A percentile compares a stretch with the other conserved stretches of the same genome.
These are phyloP conservation scores for Felis chaus DNA, from an alignment of 2,113 vertebrate genomes.

Conservation along the genomic window DNA sequence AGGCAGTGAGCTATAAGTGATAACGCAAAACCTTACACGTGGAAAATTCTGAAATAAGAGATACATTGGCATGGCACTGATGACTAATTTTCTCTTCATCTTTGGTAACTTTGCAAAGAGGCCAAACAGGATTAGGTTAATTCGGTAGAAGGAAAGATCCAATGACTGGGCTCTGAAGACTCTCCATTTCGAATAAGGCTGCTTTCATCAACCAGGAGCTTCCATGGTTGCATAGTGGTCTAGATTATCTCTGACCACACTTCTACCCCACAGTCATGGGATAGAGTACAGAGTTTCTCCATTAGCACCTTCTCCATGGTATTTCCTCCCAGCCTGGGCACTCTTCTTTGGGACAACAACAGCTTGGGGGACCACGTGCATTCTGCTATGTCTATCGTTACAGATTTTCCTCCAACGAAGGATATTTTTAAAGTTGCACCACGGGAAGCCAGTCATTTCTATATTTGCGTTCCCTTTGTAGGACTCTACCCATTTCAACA, in stretches of 20 bases:
- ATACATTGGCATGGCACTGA: not conserved
- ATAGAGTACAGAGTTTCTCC: not conserved
- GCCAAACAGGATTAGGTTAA: not conserved
- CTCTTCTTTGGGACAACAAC: not conserved
- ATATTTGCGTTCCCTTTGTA: not conserved
- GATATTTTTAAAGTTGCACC: not conserved
- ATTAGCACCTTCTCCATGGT: not conserved
- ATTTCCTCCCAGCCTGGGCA: not conserved
- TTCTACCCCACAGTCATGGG: not conserved
- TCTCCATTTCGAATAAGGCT: not conserved
- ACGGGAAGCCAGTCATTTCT: not conserved
- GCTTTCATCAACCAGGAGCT: not conserved
- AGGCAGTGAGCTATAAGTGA: not conserved
- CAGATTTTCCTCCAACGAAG: not conserved
- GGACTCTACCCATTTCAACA: not conserved
- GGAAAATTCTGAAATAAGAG: not conserved
- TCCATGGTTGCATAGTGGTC: rapidly evolving
- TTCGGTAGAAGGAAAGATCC: not conserved
- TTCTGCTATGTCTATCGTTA: not conserved
- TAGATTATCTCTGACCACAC: not conserved
- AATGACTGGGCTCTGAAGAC: rapidly evolving
- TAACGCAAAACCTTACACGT: not conserved
- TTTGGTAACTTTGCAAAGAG: not conserved
- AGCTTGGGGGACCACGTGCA: not conserved
- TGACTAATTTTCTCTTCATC: not conserved